Percentiles rank a stretch among this genome's conserved stretches.
phyloP scores from a whole-genome alignment of 2,113 vertebrate genomes.

The Atlantisia rogersi region DNA sequence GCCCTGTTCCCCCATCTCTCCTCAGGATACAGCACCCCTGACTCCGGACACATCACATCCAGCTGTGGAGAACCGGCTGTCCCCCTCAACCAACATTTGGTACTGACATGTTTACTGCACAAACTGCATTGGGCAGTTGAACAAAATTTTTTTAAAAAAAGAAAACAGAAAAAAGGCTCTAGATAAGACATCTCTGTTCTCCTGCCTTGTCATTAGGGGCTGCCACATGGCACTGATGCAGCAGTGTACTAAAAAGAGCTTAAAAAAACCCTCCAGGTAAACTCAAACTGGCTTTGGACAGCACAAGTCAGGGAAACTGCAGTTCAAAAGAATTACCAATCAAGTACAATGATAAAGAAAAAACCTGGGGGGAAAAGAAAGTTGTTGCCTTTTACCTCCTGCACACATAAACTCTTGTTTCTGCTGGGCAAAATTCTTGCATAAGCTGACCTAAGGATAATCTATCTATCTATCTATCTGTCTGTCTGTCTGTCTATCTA shows the following conservation, averaged over 20 bases:
- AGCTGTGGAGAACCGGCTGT: fast-evolving
- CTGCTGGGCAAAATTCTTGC: neutral
- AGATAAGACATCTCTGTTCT: neutral
- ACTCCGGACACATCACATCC: neutral
- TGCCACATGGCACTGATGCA: neutral
- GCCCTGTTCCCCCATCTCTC: neutral
- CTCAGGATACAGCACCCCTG: neutral
- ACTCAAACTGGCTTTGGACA: neutral
- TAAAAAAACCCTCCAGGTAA: neutral
- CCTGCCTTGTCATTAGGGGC: neutral
- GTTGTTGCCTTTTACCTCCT: neutral
- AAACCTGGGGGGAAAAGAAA: neutral
- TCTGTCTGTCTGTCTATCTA: too few species aligned
- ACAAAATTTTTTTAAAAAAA: neutral
- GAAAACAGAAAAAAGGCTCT: neutral
- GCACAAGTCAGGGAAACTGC: neutral
- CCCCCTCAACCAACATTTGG: neutral
- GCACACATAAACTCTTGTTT: neutral
- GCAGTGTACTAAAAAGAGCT: neutral
- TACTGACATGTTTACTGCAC: neutral
- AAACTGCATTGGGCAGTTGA: neutral
- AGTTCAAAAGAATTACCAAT: neutral
- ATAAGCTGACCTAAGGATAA: neutral
- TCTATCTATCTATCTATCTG: too few species aligned
- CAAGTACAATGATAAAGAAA: neutral